Evolutionary conservation across 2,113 vertebrate species (phyloP).

Genomic region (Ammospiza caudacuta): DNA sequence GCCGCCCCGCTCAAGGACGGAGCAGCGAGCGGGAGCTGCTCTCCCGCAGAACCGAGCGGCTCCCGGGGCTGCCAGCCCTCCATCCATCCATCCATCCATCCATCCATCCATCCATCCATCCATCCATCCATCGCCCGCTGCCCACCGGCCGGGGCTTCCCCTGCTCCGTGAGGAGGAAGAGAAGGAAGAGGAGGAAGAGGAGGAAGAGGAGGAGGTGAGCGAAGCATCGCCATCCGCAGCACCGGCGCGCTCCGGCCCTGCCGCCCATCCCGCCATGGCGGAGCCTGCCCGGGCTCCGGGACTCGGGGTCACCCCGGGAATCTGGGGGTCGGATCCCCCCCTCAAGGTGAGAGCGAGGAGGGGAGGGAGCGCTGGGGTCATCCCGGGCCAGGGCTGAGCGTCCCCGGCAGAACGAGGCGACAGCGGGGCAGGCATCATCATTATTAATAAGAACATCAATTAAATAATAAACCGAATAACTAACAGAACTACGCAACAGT

Average conservation of each 20-base stretch:
- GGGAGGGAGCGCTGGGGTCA: not conserved
- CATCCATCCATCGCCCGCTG: not conserved
- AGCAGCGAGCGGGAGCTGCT: not conserved
- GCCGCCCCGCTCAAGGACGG: constrained; percentile 4
- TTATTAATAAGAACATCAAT: not conserved
- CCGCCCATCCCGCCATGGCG: not conserved
- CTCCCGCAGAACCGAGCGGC: too few relatives aligned
- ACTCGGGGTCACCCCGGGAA: not conserved
- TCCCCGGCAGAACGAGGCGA: not conserved
- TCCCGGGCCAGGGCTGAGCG: not conserved
- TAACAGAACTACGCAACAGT: not conserved
- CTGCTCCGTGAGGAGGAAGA: not conserved
- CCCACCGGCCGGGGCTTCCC: not conserved
- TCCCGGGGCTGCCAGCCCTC: not conserved
- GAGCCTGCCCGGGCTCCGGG: not conserved
- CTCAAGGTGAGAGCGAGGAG: not conserved
- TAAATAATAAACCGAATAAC: not conserved
- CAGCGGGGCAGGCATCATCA: not conserved
- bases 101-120: too few relatives aligned
- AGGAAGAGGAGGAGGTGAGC: not conserved
- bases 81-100: too few relatives aligned
- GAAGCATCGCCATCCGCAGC: constrained; percentile 2
- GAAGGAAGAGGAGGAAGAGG: not conserved
- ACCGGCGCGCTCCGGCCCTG: not conserved
- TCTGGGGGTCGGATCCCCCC: not conserved